phyloP scores from a whole-genome alignment of 1,140 invertebrate species.

The Palaemon carinicauda region DNA sequence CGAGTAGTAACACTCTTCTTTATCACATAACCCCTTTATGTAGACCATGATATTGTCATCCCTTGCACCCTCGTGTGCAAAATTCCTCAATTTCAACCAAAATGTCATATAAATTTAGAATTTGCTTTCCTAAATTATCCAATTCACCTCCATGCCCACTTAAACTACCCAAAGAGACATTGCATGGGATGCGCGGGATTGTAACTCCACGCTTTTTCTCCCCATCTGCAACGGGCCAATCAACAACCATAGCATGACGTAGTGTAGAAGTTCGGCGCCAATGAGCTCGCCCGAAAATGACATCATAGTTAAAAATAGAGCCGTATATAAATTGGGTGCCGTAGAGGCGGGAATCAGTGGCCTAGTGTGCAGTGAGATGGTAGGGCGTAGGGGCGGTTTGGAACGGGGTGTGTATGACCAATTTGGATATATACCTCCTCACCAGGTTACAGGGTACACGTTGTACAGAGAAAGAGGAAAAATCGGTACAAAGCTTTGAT shows the following conservation, averaged over 20 bases:
- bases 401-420: slow-evolving; percentile 50
- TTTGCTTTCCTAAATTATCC: no score
- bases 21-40: not conserved
- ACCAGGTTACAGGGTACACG: slow-evolving; percentile 51
- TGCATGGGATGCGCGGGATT: slow-evolving; percentile 5
- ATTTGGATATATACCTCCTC: slow-evolving; percentile 39
- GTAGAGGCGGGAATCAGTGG: slow-evolving; percentile 47
- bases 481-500: slow-evolving; percentile 26
- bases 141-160: no score
- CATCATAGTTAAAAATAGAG: slow-evolving; percentile 47
- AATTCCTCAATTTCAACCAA: not conserved
- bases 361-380: slow-evolving; percentile 54
- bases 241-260: slow-evolving; percentile 28
- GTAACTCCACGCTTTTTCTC: slow-evolving; percentile 38
- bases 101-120: no score
- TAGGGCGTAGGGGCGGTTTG: slow-evolving; percentile 51
- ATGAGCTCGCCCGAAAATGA: slow-evolving; percentile 5
- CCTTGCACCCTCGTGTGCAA: not conserved
- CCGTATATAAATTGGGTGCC: slow-evolving; percentile 41
- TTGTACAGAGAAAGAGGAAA: slow-evolving; percentile 52
- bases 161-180: not conserved
- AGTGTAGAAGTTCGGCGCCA: slow-evolving; percentile 31
- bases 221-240: slow-evolving; percentile 25
- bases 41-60: not conserved
- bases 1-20: slow-evolving; percentile 47